Percentiles rank a stretch among this genome's conserved stretches.
Conservation (phyloP, 2,888 invertebrate species). For the Apamea crenata region DNA sequence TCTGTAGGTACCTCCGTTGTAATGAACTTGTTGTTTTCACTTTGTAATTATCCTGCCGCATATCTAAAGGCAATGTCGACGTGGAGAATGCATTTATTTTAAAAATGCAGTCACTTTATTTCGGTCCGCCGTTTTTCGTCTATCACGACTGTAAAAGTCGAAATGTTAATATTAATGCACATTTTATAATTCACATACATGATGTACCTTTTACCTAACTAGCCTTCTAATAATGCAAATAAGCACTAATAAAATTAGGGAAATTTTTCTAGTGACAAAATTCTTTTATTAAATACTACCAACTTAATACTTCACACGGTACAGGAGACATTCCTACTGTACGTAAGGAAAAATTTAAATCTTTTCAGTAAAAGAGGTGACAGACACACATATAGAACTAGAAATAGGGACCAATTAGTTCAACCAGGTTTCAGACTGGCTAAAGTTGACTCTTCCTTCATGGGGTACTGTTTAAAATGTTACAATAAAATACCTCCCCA, state of each 20-base stretch:
- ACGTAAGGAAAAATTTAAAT: no score
- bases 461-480: no score
- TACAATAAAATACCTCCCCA: no score
- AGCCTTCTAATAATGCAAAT: not conserved
- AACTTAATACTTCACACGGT: no score
- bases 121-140: not conserved
- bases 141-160: no score
- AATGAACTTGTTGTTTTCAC: slow-evolving; percentile 13
- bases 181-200: not conserved
- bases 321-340: no score
- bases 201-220: not conserved
- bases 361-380: no score
- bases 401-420: no score
- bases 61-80: not conserved
- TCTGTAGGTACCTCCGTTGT: not conserved
- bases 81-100: not conserved
- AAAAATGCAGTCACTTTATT: not conserved
- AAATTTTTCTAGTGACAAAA: slow-evolving; percentile 8
- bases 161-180: not conserved
- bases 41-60: slow-evolving; percentile 13
- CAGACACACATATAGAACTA: no score
- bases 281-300: not conserved
- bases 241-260: not conserved
- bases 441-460: no score
- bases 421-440: no score